These are phyloP conservation scores for Thelaira solivaga DNA, from an alignment of 2,888 invertebrate genomes.

Conservation along the genomic window DNA sequence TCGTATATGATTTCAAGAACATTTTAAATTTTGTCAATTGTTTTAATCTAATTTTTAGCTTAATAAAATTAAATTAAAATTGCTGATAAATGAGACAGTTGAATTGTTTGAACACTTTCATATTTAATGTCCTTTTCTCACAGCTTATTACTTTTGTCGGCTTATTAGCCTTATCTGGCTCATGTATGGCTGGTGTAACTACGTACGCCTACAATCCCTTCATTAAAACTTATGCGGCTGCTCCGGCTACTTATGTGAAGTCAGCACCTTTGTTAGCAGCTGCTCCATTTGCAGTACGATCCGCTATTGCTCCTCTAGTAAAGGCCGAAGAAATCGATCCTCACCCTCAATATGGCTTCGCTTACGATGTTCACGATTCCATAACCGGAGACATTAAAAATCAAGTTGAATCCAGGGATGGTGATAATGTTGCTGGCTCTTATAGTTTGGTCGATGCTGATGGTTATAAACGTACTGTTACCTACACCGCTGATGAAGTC, in stretches of 20 bases:
- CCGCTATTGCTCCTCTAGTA: conserved; percentile 33
- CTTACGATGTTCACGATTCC: conserved; percentile 78
- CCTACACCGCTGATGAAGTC: conserved; percentile 79
- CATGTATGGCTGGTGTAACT: conserved; percentile 68
- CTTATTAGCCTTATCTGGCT: conserved; percentile 67
- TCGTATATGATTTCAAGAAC: too few relatives aligned
- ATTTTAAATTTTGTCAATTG: too few relatives aligned
- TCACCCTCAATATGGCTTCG: conserved; percentile 76
- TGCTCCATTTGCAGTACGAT: conserved; percentile 41
- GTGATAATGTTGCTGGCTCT: conserved; percentile 79
- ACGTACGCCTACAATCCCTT: conserved; percentile 71
- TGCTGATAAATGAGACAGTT: too few relatives aligned
- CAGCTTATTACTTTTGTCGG: conserved; percentile 68
- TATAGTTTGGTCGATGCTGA: conserved; percentile 79
- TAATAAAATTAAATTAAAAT: too few relatives aligned
- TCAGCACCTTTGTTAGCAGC: conserved; percentile 10
- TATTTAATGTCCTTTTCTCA: not conserved
- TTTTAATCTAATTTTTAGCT: too few relatives aligned
- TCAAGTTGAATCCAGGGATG: conserved; percentile 78
- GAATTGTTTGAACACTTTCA: too few relatives aligned
- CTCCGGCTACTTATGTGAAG: conserved; percentile 8
- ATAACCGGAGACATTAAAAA: conserved; percentile 79
- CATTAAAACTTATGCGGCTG: conserved; percentile 33
- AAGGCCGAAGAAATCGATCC: conserved; percentile 68
- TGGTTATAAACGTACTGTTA: conserved; percentile 79